These are phyloP conservation scores for Ornithoptera alexandrae DNA, from an alignment of 2,888 invertebrate species.

Conservation along the genomic window DNA sequence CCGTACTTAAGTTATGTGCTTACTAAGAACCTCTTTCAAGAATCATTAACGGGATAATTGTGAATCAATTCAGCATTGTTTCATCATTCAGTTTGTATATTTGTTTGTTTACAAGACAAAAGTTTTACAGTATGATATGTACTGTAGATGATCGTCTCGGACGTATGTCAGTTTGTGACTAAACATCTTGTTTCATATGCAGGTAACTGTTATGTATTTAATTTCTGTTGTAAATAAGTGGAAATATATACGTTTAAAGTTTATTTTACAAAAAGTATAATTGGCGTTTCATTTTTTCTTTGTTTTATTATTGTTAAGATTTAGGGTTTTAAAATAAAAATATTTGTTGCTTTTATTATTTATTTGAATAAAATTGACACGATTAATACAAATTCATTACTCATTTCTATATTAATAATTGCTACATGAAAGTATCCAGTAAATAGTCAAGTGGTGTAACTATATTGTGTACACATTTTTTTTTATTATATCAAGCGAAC, in stretches of 20 bases:
- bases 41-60: slow-evolving; percentile 72
- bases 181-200: slow-evolving; percentile 53
- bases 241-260: slow-evolving; percentile 46
- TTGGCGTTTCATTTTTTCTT: neutral
- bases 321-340: neutral
- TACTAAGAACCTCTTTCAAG: slow-evolving; percentile 44
- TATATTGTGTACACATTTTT: neutral
- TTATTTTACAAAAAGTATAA: neutral
- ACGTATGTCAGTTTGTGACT: slow-evolving; percentile 39
- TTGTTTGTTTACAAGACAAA: neutral
- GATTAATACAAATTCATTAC: slow-evolving; percentile 7
- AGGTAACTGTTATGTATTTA: slow-evolving; percentile 59
- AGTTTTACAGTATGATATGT: neutral
- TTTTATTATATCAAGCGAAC: too few species aligned
- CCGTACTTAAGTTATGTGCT: slow-evolving; percentile 29
- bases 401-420: neutral
- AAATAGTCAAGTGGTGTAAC: slow-evolving; percentile 2
- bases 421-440: slow-evolving; percentile 10
- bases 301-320: neutral
- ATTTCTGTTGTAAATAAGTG: slow-evolving; percentile 72
- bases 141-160: slow-evolving; percentile 51
- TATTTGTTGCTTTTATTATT: slow-evolving; percentile 1
- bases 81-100: neutral
- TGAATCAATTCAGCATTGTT: slow-evolving; percentile 3
- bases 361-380: slow-evolving; percentile 27